Base-by-base conservation (phyloP, 1,140 invertebrate genomes). In the Lepidurus arcticus region DNA sequence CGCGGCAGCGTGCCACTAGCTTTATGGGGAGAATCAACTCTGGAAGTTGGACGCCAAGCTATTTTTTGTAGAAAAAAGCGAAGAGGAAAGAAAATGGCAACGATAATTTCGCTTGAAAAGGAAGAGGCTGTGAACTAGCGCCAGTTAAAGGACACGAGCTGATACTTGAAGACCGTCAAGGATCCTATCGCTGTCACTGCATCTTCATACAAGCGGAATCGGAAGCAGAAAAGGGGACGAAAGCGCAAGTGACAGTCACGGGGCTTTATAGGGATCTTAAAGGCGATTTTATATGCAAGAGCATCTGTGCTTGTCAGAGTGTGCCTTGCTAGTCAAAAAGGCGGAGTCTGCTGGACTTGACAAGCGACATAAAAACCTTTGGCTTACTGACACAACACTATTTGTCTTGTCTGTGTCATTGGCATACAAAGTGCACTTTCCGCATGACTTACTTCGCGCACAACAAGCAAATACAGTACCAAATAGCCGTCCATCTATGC, bases 251-350 rank as follows among this genome's bases (percentile, higher is more conserved):
- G 53, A 21, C 53, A 65, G 53, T 65, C 53, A 65, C 21, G 53
- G 53, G 21, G 21, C 16, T 65, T 16, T 65, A 65, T 65, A 65
- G 53, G 53, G 53, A 65, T 65, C 53, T 65, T 65, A 21, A 65
- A 65, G 53, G 53, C 53, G 53, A 65, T 65, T 65, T 65, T 65
- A 65, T 65, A 65, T 65, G 53, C 53, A 65, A 65, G 53, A 65
- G 13, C 53, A 65, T 65, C 53, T 65, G 53, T 65, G 53, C 53
- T 65, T 65, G 53, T 65, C 53, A 65, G 53, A 65, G 4, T 65
- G 16, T 65, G 13, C 9, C 9, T 65, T 65, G 53, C 53, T 21
- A 65, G 53, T 65, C 53, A 65, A 65, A 34, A 65, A 65, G 53
- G 53, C 53, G 16, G 16, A 65, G 53, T 7, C 53, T 65, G 53